phyloP scores from a whole-genome alignment of 2,888 invertebrate species.

The Eretmocerus hayati region DNA sequence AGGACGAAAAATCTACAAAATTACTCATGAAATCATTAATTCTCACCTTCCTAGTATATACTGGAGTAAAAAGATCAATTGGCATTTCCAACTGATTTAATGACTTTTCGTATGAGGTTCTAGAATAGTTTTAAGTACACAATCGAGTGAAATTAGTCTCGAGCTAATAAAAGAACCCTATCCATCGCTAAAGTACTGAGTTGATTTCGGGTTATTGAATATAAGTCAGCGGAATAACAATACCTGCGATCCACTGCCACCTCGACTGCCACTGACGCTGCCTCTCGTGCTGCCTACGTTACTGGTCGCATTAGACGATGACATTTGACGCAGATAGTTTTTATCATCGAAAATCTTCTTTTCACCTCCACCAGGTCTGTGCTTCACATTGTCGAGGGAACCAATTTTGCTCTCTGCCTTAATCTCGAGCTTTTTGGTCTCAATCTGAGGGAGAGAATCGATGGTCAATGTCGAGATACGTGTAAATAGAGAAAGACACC shows the following conservation, averaged over 20 bases:
- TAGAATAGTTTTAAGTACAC: no score
- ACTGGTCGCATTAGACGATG: conserved; percentile 35
- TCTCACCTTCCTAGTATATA: no score
- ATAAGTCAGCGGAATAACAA: background rate
- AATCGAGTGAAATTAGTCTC: no score
- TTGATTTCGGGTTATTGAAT: no score
- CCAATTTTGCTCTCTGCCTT: conserved; percentile 90
- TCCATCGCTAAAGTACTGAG: no score
- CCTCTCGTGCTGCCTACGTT: conserved; percentile 33
- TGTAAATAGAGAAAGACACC: background rate
- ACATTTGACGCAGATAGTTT: conserved; percentile 75
- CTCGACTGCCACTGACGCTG: background rate
- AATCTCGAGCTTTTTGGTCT: conserved; percentile 84
- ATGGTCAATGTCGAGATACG: background rate
- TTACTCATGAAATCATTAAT: no score
- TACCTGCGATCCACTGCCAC: conserved; percentile 37
- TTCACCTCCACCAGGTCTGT: conserved; percentile 88
- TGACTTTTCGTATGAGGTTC: no score
- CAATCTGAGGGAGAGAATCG: conserved; percentile 58
- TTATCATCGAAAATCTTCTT: conserved; percentile 91
- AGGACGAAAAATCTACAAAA: no score
- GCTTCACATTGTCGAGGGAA: conserved; percentile 83
- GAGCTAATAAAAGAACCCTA: no score
- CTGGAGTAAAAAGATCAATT: no score
- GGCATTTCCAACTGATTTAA: no score